A percentile compares a stretch with the other conserved stretches of the same genome.
Evolutionary conservation across 1,140 invertebrate genomes (phyloP).

Genomic region (Bradynema listronoti): DNA sequence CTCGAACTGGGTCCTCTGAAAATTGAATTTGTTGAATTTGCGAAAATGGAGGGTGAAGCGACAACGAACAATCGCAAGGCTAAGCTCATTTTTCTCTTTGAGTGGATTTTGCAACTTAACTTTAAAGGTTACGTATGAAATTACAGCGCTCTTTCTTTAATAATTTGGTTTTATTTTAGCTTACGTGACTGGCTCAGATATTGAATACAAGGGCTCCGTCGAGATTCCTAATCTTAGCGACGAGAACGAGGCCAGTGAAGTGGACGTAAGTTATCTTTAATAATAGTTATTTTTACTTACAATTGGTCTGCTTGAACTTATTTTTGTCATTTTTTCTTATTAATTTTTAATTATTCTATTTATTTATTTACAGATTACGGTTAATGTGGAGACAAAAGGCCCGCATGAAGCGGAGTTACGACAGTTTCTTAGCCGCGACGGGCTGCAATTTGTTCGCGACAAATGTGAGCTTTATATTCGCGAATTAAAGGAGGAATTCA

Average conservation of each 20-base stretch:
- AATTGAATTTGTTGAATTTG: conserved; percentile 68
- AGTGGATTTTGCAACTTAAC: conserved; percentile 84
- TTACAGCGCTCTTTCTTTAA: conserved; percentile 23
- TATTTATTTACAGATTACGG: conserved; percentile 12
- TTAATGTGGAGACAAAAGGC: conserved; percentile 72
- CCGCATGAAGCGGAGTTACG: conserved; percentile 76
- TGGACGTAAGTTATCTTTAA: conserved; percentile 67
- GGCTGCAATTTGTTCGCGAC: conserved; percentile 69
- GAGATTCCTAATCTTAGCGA: conserved; percentile 92
- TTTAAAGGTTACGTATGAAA: conserved; percentile 68
- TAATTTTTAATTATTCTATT: too few relatives aligned
- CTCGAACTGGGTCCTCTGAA: conserved; percentile 59
- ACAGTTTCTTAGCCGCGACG: conserved; percentile 74
- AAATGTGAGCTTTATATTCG: conserved; percentile 75
- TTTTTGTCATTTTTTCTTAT: too few relatives aligned
- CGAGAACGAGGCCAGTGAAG: conserved; percentile 86
- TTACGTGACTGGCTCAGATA: conserved; percentile 59
- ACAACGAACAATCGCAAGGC: conserved; percentile 96
- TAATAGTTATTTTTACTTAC: not conserved
- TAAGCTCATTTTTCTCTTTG: conserved; percentile 98
- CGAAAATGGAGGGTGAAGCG: conserved; percentile 87
- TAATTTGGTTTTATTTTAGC: conserved; percentile 38
- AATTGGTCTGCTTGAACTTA: too few relatives aligned
- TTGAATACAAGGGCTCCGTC: conserved; percentile 65
- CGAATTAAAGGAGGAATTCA: conserved; percentile 72